Percentiles rank a stretch among this genome's conserved stretches.
These are phyloP conservation scores for Tonatia bakeri DNA, from an alignment of 2,113 vertebrate genomes.

Conservation along the genomic window DNA sequence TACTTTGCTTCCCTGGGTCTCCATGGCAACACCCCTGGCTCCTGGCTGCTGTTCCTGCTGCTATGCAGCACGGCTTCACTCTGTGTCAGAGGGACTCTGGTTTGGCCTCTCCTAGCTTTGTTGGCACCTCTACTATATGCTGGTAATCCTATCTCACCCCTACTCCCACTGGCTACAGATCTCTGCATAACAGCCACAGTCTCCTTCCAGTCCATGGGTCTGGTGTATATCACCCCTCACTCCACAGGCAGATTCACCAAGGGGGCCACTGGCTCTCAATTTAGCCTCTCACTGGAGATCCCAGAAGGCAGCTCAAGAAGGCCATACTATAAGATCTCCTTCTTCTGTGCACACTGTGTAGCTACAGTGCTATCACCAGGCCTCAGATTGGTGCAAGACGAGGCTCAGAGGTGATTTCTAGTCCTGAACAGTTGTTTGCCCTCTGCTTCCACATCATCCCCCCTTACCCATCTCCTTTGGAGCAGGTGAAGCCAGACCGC, in stretches of 20 bases:
- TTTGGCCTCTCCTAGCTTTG: background rate
- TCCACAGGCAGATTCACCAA: background rate
- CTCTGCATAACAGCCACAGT: background rate
- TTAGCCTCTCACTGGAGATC: background rate
- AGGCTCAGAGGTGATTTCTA: background rate
- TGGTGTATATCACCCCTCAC: background rate
- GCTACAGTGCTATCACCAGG: too few relatives aligned
- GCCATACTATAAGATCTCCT: background rate
- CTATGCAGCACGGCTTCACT: background rate
- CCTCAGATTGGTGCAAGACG: background rate
- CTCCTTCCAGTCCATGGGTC: background rate
- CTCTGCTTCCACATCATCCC: background rate
- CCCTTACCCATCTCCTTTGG: background rate
- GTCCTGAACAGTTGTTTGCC: background rate
- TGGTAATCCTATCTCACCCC: background rate
- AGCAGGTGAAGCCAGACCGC: background rate
- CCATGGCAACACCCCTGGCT: slow-evolving; percentile 32
- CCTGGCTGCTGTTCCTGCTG: background rate
- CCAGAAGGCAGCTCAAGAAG: background rate
- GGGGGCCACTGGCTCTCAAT: background rate
- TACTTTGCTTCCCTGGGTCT: background rate
- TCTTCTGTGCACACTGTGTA: background rate
- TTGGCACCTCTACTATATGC: background rate
- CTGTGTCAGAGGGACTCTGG: background rate
- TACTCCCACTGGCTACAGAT: background rate